Base-by-base conservation (phyloP, 2,113 vertebrate genomes). In the Labeo rohita region DNA sequence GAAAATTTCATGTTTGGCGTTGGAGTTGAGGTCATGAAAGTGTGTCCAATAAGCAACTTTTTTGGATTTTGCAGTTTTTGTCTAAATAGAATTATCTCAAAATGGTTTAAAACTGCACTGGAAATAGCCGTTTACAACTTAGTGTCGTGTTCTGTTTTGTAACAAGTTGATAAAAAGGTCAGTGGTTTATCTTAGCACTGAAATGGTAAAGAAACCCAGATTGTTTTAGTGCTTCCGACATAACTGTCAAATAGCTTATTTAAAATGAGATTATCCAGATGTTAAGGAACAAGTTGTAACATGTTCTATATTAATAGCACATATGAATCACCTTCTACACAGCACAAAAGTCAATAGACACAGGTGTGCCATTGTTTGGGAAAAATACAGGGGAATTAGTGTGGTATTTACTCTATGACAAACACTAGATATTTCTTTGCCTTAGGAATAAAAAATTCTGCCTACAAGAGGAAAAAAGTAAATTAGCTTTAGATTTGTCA, bases 181-280 rank as follows among this genome's bases (percentile, higher is more conserved):
- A 84, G 34, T 39, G 52, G 50, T 76, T 87, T 23, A 54, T 77
- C 8, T 59, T 73, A 85, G 36, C 54, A 36, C 6, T 73, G 74
- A 87, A 87, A 68, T 23, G 83, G 87, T 61, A 47, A 80, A 87
- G 85, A 90, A 75, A 63, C 23, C 49, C 87, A 91, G 89, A 87
- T 85, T 63, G 78, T 81, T 87, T 85, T 82, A 86, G 86, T 83
- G 72, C 54, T 86, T 93, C 90, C 59, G 82, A 86, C 92, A 90
- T 86, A 89, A 86, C 80, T 90, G 92, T 92, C 91, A 94, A 92
- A 94, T 91, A 92, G 85, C 45, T 86, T 83, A 8, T 88, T 84
- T 87, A 65, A n/a, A 15, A 45, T 77, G 90, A 91, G 91, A 87
- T 66, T 91, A 88, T 92, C 92, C 94, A 94, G 94, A 94, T 91